Evolutionary conservation across 2,888 invertebrate genomes (phyloP).

Genomic region (Lepeophtheirus nordmannii): DNA sequence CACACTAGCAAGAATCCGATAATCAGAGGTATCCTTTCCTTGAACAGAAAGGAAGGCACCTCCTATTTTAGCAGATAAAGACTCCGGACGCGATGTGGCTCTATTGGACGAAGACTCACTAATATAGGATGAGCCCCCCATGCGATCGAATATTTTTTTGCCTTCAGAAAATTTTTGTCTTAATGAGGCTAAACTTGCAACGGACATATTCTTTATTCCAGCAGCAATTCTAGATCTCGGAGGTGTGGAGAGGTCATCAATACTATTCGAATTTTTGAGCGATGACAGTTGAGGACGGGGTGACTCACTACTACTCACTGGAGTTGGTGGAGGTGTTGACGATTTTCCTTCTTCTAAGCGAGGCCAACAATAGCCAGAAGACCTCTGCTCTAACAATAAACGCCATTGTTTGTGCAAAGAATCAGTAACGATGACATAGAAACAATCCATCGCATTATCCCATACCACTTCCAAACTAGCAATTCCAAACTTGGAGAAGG

Average conservation of each 20-base stretch:
- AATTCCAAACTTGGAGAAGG: not conserved
- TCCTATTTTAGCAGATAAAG: slow-evolving; percentile 9
- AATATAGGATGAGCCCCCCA: not conserved
- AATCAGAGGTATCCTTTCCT: not conserved
- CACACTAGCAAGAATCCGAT: not conserved
- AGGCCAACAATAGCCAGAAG: slow-evolving; percentile 18
- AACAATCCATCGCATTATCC: slow-evolving; percentile 1
- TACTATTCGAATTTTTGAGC: not conserved
- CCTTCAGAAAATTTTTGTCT: slow-evolving; percentile 9
- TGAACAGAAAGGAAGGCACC: not conserved
- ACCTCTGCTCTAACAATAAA: slow-evolving; percentile 6
- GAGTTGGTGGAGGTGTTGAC: not conserved
- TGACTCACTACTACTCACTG: not conserved
- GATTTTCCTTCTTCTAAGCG: not conserved
- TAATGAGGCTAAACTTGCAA: slow-evolving; percentile 5
- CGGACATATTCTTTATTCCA: slow-evolving; percentile 17
- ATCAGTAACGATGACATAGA: slow-evolving; percentile 14
- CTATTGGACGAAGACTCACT: not conserved
- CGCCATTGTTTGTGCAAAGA: slow-evolving; percentile 11
- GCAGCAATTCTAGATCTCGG: slow-evolving; percentile 1
- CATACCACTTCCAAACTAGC: not conserved
- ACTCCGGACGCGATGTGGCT: not conserved
- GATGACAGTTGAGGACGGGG: not conserved
- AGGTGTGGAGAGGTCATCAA: not conserved
- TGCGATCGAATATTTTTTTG: not conserved